Conservation (phyloP, 1,140 invertebrate genomes). For the Rhopalosiphum padi region DNA sequence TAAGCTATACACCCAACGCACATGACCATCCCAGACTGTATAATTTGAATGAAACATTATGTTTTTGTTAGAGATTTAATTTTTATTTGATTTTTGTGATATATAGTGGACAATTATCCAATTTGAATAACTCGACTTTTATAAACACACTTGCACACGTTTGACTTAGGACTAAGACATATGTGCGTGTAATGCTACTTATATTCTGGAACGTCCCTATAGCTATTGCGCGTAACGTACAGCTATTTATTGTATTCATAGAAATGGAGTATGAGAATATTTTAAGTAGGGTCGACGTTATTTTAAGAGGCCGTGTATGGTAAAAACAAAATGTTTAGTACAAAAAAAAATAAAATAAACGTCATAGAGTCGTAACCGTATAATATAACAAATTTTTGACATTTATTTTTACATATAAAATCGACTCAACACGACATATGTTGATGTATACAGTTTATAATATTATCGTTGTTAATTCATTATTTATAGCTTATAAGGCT, state of each 20-base stretch:
- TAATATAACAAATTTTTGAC: background rate
- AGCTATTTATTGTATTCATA: background rate
- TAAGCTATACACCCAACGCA: background rate
- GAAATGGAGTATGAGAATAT: slow-evolving; percentile 5
- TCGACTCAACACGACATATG: background rate
- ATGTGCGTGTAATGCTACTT: background rate
- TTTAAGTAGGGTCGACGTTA: slow-evolving; percentile 1
- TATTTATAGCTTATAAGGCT: background rate
- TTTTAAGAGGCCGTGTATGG: background rate
- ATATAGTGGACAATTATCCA: background rate
- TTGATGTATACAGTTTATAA: background rate
- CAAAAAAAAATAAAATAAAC: background rate
- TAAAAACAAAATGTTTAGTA: background rate
- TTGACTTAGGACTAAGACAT: background rate
- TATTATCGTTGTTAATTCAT: background rate
- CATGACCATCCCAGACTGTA: background rate
- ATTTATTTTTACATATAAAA: background rate
- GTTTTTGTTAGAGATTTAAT: background rate
- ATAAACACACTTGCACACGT: slow-evolving; percentile 22
- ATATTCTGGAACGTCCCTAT: background rate
- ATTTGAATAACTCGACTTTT: slow-evolving; percentile 2
- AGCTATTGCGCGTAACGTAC: background rate
- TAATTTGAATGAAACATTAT: slow-evolving; percentile 13
- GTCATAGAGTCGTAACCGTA: background rate
- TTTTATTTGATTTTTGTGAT: background rate